Conservation (phyloP, 2,113 vertebrate species). For the Cynocephalus volans region DNA sequence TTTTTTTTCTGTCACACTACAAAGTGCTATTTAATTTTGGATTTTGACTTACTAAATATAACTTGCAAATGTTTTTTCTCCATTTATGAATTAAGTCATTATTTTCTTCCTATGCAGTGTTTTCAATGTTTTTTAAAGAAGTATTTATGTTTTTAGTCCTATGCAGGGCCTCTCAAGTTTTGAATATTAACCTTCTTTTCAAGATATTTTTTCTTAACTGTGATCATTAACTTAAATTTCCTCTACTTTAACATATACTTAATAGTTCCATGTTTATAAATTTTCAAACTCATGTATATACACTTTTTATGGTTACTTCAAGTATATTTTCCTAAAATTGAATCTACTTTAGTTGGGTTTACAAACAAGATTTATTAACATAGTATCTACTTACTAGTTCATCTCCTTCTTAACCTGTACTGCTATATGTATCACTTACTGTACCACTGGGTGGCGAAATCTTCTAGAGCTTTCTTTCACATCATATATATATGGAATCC, state of each 20-base stretch:
- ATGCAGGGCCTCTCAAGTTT: neutral
- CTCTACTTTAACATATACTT: neutral
- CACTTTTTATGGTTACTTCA: neutral
- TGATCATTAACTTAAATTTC: neutral
- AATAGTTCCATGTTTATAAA: neutral
- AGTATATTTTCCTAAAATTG: neutral
- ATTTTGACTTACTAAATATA: neutral
- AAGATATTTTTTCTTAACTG: neutral
- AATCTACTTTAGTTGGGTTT: neutral
- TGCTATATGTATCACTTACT: slow-evolving; percentile 88
- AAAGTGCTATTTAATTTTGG: neutral
- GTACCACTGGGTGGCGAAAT: slow-evolving; percentile 89
- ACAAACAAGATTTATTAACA: neutral
- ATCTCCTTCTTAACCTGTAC: neutral
- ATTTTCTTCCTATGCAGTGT: neutral
- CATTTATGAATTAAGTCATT: neutral
- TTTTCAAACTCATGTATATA: neutral
- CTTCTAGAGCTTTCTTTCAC: slow-evolving; percentile 83
- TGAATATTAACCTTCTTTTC: neutral
- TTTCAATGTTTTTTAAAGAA: neutral
- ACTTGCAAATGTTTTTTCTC: neutral
- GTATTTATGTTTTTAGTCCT: neutral
- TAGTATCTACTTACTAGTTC: neutral
- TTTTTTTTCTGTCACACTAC: neutral
- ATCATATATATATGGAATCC: slow-evolving; percentile 89